Evolutionary conservation across 2,888 invertebrate genomes (phyloP), one percentile per base, ranked within the genome.

Genomic region (Lacanobia wlatinum): DNA sequence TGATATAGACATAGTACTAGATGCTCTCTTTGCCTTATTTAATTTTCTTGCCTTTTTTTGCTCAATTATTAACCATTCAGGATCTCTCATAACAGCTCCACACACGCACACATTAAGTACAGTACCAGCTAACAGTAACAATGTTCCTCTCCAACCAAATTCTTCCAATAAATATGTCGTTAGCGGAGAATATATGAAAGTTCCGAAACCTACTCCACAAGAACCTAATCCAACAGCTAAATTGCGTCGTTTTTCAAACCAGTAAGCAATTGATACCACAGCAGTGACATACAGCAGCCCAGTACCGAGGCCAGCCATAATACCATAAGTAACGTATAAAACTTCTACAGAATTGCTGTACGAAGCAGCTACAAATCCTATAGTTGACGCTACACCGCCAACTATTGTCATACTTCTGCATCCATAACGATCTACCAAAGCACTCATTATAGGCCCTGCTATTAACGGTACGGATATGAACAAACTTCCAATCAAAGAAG

Each of bases 231-330:
- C 98, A 6, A 98, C 98, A 14, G 99, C 99, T 84, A 99, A 96
- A 53, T 98, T 98, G 46, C 98, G 97, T 87, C 98, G 97, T 91
- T 98, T 98, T 87, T 99, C 98, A 92, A 99, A 99, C 98, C 99
- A 99, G 92, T 98, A 98, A 0, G 99, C 98, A 69, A 99, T 98
- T 66, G 98, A 98, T 16, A 99, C 98, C 8, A 99, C 98, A 18
- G 98, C 98, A 9, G 98, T 98, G 8, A 98, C 98, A 91, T 98
- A 99, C 82, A 98, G 97, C 58, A 98, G 92, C 5, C 98, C 98
- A 92, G 99, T 96, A 4, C 98, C 99, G 60, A 98, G 92, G 1
- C 99, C 98, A 64, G 98, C 97, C 86, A 98, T 97, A 5, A 98
- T 95, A 61, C 98, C 98, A 89, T 98, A 98, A 0, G 98, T 98